Base-by-base conservation (phyloP, 2,888 invertebrate genomes). In the Drosophila ustulata region DNA sequence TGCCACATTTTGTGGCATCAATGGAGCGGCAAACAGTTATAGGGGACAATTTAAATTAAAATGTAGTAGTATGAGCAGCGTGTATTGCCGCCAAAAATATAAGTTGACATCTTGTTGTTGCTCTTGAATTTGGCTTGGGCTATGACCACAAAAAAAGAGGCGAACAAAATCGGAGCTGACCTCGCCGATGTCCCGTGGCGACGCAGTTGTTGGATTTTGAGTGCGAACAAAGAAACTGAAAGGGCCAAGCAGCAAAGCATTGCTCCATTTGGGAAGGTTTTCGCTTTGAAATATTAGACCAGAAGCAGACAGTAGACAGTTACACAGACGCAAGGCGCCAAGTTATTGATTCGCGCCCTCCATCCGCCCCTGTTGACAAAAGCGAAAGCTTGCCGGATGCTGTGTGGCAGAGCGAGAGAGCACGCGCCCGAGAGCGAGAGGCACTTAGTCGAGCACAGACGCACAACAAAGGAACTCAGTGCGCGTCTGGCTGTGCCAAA, bases 251-350 rank as follows among this genome's bases (percentile, higher is more conserved):
- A 50, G 57, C 62, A 66, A 75, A 58, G 52, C 56, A 57, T 63
- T 69, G 80, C 66, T 80, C 71, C 70, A 69, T 80, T 83, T 79
- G 68, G 66, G 72, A 72, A 72, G 64, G 67, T 50, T 53, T 80
- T 78, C 51, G 63, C 70, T 73, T 68, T 78, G 81, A 81, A 80
- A 80, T 88, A 85, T 88, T 86, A 81, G 78, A 83, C 87, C 80
- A 88, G 76, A 88, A 82, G 85, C 82, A 87, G 87, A 79, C 86
- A 75, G 79, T 88, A 85, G 88, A 88, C 85, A 71, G 87, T 68
- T 82, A 84, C 82, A 87, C 87, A 86, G 88, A 88, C 84, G 78
- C 86, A 82, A 47, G 87, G 87, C 87, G 87, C 87, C 87, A 89
- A 78, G 70, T 85, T 87, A 87, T 87, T 74, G 87, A 87, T 87